Base-by-base conservation (phyloP, 2,888 invertebrate genomes). In the Gastrophysa polygoni region DNA sequence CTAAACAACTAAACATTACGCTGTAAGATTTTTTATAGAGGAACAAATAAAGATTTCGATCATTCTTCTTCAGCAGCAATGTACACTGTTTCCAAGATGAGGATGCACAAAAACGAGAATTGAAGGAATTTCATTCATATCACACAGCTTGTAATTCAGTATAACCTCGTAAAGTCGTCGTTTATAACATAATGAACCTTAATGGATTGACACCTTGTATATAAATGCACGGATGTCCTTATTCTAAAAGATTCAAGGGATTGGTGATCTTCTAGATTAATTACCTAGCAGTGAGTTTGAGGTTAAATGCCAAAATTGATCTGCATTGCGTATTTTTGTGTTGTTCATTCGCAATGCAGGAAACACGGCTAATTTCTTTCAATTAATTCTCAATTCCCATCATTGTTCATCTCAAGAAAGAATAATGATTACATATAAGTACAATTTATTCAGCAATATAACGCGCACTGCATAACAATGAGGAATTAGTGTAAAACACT, bases 261-360 rank as follows among this genome's bases (percentile, higher is more conserved):
- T 52, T 34, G 18, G 20, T 38, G 20, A 18, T 21, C 52, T 21
- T 52, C 52, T 38, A 18, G 38, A 18, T 52, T n/a, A 52, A 52
- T 52, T 52, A 38, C 52, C 52, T 16, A n/a, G n/a, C n/a, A n/a
- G 38, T 1, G 14, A 8, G 14, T 52, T 38, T 52, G 20, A 52
- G 52, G 52, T 52, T 38, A 52, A 38, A 38, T 18, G 32, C 38
- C 32, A n/a, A 52, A 52, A 52, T 52, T 38, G 52, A 52, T 52
- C 21, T 52, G 20, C 29, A 51, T 51, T 38, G 51, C 38, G 51
- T 38, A 38, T 38, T 38, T 38, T 14, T 38, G n/a, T 38, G 38
- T n/a, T 38, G 29, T 38, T 38, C 14, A 38, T 38, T 38, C 10
- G 38, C 14, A n/a, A 38, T 14, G 14, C 38, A 38, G 38, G 38